Percentiles rank a stretch among this genome's conserved stretches.
Conservation (phyloP, 1,140 invertebrate species). For the Cyclina sinensis region DNA sequence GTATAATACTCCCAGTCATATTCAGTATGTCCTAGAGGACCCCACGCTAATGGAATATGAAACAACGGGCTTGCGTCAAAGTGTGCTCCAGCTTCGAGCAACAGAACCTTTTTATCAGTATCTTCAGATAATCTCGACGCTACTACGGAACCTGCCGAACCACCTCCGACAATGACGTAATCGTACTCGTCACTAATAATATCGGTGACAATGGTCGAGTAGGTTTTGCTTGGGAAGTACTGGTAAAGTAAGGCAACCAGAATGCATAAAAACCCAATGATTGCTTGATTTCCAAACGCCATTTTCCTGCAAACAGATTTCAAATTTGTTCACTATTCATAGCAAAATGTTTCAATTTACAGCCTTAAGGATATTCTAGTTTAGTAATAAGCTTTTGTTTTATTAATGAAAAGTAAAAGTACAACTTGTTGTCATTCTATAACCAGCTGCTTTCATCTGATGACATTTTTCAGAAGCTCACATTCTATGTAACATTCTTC, state of each 20-base stretch:
- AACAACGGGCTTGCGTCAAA: constrained; percentile 95
- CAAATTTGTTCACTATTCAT: too few relatives aligned
- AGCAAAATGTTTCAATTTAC: too few relatives aligned
- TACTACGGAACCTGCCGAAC: constrained; percentile 97
- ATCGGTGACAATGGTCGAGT: neutral
- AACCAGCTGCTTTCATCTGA: too few relatives aligned
- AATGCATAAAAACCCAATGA: neutral
- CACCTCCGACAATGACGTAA: constrained; percentile 92
- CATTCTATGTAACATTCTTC: too few relatives aligned
- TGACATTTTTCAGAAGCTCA: too few relatives aligned
- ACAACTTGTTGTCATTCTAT: too few relatives aligned
- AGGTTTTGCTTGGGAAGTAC: neutral
- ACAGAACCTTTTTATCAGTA: constrained; percentile 90
- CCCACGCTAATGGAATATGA: constrained; percentile 71
- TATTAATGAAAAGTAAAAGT: too few relatives aligned
- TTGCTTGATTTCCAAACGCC: neutral
- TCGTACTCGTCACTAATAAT: constrained; percentile 54
- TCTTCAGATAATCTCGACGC: constrained; percentile 96
- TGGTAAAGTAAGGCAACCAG: neutral
- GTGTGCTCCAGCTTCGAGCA: constrained; percentile 96
- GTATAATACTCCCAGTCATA: constrained; percentile 97
- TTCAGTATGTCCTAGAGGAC: constrained; percentile 48
- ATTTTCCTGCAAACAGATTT: neutral
- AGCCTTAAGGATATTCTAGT: too few relatives aligned
- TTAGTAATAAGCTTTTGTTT: too few relatives aligned